These are phyloP conservation scores for Miniopterus natalensis DNA, from an alignment of 2,113 vertebrate genomes.

Conservation along the genomic window DNA sequence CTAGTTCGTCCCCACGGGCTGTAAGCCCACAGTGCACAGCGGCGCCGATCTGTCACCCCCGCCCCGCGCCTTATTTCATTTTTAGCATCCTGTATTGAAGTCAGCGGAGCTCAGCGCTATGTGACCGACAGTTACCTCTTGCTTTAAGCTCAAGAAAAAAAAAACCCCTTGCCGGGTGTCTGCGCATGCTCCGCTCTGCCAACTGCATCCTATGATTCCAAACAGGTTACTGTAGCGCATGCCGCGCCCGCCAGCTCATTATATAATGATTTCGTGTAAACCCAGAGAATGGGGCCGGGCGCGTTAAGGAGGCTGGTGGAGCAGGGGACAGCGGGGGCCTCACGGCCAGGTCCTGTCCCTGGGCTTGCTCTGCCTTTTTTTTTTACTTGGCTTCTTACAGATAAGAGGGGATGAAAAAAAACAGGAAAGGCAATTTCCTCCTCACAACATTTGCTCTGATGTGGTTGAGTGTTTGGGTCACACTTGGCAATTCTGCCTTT, in stretches of 20 bases:
- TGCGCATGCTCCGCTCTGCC: constrained; percentile 87
- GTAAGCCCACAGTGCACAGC: constrained; percentile 22
- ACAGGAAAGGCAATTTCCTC: background rate
- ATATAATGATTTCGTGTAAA: constrained; percentile 80
- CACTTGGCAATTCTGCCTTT: background rate
- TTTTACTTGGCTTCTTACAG: background rate
- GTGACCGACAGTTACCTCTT: constrained; percentile 93
- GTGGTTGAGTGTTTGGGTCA: background rate
- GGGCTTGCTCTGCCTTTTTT: background rate
- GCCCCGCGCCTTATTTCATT: constrained; percentile 72
- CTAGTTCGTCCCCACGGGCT: constrained; percentile 16
- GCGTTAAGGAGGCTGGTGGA: background rate
- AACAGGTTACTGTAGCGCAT: constrained; percentile 81
- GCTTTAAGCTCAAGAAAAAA: constrained; percentile 76
- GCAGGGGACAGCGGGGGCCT: background rate
- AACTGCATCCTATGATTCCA: constrained; percentile 83
- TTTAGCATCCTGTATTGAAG: constrained; percentile 85
- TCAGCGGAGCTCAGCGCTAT: constrained; percentile 77
- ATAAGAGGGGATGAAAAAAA: background rate
- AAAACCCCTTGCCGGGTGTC: constrained; percentile 78
- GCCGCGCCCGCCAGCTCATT: constrained; percentile 73
- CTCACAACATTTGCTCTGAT: background rate
- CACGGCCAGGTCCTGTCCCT: background rate
- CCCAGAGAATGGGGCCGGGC: background rate
- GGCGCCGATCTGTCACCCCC: background rate